These are phyloP conservation scores for Stichodactyla helianthus DNA, from an alignment of 64 coral and sea anemone genomes.

Conservation along the genomic window DNA sequence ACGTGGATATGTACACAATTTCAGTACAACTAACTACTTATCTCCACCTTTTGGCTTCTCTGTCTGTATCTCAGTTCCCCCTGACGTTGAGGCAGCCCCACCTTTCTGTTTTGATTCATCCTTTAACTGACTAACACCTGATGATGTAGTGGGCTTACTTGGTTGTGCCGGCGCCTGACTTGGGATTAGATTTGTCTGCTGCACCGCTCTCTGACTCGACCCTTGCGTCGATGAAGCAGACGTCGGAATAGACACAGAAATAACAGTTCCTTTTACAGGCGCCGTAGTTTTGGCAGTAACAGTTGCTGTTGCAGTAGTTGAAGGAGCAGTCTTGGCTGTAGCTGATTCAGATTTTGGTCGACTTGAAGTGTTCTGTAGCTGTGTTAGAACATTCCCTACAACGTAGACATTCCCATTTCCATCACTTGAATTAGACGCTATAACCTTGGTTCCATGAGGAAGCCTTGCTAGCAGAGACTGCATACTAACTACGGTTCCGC, in stretches of 20 bases:
- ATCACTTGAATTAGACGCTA: slow-evolving; percentile 12
- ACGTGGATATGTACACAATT: no score
- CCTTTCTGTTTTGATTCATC: neutral
- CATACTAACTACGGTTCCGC: slow-evolving; percentile 7
- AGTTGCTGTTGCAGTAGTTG: neutral
- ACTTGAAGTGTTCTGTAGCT: neutral
- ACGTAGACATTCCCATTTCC: slow-evolving; percentile 12
- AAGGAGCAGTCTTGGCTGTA: neutral
- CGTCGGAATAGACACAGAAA: neutral
- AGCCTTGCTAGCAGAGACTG: slow-evolving; percentile 16
- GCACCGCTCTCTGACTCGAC: neutral
- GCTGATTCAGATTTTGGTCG: neutral
- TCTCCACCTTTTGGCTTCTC: neutral
- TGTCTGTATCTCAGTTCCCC: neutral
- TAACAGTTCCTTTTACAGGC: neutral
- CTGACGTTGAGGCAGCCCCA: neutral
- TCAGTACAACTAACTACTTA: neutral
- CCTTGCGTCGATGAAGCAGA: neutral
- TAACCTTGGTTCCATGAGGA: slow-evolving; percentile 5
- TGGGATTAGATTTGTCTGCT: neutral
- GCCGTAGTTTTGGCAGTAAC: neutral
- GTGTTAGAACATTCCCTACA: slow-evolving; percentile 15
- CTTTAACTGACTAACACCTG: neutral
- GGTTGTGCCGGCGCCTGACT: neutral
- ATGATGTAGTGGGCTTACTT: neutral